A percentile compares a stretch with the other conserved stretches of the same genome.
These are phyloP conservation scores for Thripadectes ignobilis DNA, from an alignment of 2,797 vertebrate genomes.

Conservation along the genomic window DNA sequence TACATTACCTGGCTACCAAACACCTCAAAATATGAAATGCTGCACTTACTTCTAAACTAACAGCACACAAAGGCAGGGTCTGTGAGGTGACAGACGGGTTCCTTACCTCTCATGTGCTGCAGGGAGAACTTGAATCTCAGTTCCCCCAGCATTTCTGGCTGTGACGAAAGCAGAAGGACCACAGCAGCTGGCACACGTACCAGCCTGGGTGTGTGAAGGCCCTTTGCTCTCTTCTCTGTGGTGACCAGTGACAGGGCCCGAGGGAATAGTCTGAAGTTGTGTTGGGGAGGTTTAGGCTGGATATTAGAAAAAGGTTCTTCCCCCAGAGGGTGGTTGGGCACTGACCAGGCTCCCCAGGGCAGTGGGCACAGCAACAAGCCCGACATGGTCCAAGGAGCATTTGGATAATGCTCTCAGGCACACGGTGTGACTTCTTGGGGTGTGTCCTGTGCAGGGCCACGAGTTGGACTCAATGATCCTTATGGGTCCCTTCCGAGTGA, in stretches of 20 bases:
- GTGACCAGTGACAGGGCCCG: neutral
- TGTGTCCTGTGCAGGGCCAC: neutral
- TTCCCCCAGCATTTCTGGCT: accelerated
- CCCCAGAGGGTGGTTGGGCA: neutral
- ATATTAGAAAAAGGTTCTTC: neutral
- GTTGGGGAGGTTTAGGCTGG: neutral
- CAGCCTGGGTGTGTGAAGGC: accelerated
- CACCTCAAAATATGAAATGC: neutral
- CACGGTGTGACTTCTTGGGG: neutral
- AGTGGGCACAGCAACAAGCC: neutral
- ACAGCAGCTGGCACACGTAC: accelerated
- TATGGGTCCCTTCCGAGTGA: neutral
- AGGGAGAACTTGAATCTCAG: accelerated
- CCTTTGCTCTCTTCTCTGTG: neutral
- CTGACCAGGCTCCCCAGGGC: neutral
- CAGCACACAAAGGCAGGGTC: accelerated
- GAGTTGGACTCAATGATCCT: neutral
- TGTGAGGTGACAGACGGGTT: accelerated
- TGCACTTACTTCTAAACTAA: neutral
- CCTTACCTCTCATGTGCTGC: neutral
- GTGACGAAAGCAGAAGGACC: accelerated
- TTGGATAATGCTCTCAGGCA: neutral
- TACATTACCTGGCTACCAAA: neutral
- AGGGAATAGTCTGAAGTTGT: neutral
- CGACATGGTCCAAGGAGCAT: neutral